phyloP scores from a whole-genome alignment of 1,140 invertebrate genomes.

The Pseudomyrmex gracilis region DNA sequence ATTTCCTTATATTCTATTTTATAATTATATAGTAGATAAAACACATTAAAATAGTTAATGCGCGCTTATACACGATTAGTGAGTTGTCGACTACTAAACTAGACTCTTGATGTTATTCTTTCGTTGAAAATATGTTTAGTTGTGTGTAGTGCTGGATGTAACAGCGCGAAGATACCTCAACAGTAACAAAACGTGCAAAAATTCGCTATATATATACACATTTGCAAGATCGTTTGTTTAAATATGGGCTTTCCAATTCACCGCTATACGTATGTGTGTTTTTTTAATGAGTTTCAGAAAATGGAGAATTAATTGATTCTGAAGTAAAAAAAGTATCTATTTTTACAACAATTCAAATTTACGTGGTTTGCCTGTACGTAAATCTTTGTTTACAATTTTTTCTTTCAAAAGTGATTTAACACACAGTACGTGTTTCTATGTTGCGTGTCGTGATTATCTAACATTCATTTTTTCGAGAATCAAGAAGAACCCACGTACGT shows the following conservation, averaged over 20 bases:
- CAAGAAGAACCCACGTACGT: neutral
- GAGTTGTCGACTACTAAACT: neutral
- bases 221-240: neutral
- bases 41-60: slow-evolving; percentile 21
- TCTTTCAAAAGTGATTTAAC: no score
- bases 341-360: neutral
- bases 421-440: neutral
- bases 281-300: neutral
- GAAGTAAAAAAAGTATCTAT: neutral
- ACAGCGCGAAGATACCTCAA: slow-evolving; percentile 11
- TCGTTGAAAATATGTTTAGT: slow-evolving; percentile 8
- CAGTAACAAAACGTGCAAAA: slow-evolving; percentile 29
- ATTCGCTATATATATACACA: neutral
- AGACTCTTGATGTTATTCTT: neutral
- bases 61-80: slow-evolving; percentile 5
- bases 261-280: neutral
- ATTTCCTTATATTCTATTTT: slow-evolving; percentile 6
- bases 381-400: no score
- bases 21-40: slow-evolving; percentile 24
- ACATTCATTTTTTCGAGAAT: neutral
- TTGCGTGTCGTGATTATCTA: no score
- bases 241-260: neutral
- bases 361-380: no score
- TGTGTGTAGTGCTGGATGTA: neutral
- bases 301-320: neutral